A percentile compares a stretch with the other conserved stretches of the same genome.
Evolutionary conservation across 2,797 vertebrate species (phyloP).

Genomic region (Syngnathus rostellatus): DNA sequence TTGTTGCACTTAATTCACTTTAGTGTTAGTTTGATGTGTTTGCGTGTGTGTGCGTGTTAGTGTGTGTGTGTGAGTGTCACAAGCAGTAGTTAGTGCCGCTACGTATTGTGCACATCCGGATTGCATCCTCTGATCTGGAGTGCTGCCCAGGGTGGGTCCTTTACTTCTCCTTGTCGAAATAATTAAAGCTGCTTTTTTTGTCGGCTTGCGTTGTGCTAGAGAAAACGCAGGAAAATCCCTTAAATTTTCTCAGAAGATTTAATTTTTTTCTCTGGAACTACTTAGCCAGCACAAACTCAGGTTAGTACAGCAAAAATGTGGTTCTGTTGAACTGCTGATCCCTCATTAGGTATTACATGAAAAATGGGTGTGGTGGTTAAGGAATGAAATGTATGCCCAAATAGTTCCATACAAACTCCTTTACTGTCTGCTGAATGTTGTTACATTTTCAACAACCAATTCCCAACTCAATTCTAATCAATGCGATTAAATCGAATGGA

Average conservation of each 20-base stretch:
- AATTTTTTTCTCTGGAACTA: background rate
- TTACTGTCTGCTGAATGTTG: too few species aligned
- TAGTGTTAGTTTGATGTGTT: constrained; percentile 8
- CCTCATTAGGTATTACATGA: background rate
- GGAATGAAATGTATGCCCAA: background rate
- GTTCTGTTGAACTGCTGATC: background rate
- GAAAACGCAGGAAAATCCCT: constrained; percentile 1
- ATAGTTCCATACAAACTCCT: too few species aligned
- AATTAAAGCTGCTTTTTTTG: constrained; percentile 44
- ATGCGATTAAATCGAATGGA: too few species aligned
- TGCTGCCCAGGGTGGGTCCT: constrained; percentile 52
- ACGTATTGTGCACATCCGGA: constrained; percentile 14
- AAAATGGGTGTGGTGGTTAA: background rate
- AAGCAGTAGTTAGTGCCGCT: background rate
- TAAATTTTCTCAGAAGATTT: background rate
- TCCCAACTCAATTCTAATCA: too few species aligned
- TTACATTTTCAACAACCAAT: too few species aligned
- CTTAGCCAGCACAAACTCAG: background rate
- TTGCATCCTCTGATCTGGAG: constrained; percentile 37
- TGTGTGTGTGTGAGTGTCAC: background rate
- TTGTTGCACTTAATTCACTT: constrained; percentile 16
- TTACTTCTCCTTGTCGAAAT: constrained; percentile 22
- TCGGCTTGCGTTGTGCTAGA: constrained; percentile 11
- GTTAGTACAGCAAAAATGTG: background rate
- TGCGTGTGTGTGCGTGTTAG: background rate